Evolutionary conservation across 1,140 invertebrate genomes (phyloP), one percentile per base, ranked within the genome.

Genomic region (Leptinotarsa undecemlineata): DNA sequence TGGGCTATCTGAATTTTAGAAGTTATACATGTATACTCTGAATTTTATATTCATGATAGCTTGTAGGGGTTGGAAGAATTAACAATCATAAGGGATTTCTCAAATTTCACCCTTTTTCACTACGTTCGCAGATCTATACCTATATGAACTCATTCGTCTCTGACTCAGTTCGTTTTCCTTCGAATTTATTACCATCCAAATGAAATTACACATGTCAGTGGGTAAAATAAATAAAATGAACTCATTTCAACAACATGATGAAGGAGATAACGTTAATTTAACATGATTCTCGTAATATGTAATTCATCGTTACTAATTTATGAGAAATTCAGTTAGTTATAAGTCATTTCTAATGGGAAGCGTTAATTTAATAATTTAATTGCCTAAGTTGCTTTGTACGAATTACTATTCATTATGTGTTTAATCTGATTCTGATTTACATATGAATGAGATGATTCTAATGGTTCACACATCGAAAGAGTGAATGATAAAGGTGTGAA

Each of bases 151-250:
- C 51, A 57, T 57, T 57, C 51, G 13, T 66, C 19, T 21, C 14
- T 66, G n/a, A 17, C 15, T 64, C 63, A 3, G 63, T 66, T 66
- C 63, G 26, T 66, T 66, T 66, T 66, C 26, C 15, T 33, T 33
- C 5, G 15, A 66, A 75, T 75, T 75, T 75, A 75, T 75, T 75
- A 75, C 60, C 74, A 75, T 75, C 69, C 70, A 75, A 75, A 75
- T 75, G 74, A 71, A 75, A 75, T 75, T 75, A 71, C 71, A 71
- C 67, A 75, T 75, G 74, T 75, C 74, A 71, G 74, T 75, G 74
- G 62, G 64, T 66, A 71, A 75, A 71, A 75, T 75, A 75, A 75
- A 75, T 75, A 74, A 66, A 68, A 66, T 68, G 68, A 68, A 51
- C 48, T 71, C 70, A 61, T 68, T 48, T 73, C 63, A 66, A 74